Percentiles rank a stretch among this genome's conserved stretches.
Conservation (phyloP, 2,888 invertebrate genomes). For the Leptinotarsa juncta region DNA sequence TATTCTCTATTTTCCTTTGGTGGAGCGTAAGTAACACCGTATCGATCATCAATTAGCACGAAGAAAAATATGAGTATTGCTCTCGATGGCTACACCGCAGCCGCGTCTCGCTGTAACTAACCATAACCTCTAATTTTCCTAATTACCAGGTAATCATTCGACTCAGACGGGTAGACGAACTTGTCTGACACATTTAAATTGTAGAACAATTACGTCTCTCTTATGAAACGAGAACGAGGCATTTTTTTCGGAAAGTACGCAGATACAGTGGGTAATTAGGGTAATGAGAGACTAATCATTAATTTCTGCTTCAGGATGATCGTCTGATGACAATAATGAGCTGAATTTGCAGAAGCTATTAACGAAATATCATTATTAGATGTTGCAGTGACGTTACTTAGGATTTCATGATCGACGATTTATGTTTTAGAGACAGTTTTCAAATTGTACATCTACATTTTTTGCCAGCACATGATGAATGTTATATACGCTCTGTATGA, state of each 20-base stretch:
- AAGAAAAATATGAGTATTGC: conserved; percentile 14
- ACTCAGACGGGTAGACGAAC: background rate
- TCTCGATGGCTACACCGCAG: background rate
- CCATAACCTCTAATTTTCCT: conserved; percentile 26
- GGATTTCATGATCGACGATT: background rate
- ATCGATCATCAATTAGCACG: conserved; percentile 16
- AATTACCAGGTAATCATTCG: conserved; percentile 22
- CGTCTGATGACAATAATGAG: background rate
- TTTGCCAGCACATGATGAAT: too few species aligned
- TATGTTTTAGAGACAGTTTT: too few species aligned
- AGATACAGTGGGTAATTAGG: conserved; percentile 14
- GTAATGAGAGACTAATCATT: conserved; percentile 2
- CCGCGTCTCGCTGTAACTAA: background rate
- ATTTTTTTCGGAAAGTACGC: background rate
- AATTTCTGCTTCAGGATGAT: background rate
- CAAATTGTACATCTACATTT: too few species aligned
- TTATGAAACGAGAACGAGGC: conserved; percentile 1
- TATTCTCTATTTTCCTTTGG: background rate
- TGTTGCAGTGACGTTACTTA: background rate
- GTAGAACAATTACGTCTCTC: background rate
- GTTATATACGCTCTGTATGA: too few species aligned
- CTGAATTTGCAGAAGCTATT: background rate
- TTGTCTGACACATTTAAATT: conserved; percentile 20
- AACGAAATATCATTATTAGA: background rate
- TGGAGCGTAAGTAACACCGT: background rate